phyloP scores from a whole-genome alignment of 2,113 vertebrate species.

The Dipodomys ordii region DNA sequence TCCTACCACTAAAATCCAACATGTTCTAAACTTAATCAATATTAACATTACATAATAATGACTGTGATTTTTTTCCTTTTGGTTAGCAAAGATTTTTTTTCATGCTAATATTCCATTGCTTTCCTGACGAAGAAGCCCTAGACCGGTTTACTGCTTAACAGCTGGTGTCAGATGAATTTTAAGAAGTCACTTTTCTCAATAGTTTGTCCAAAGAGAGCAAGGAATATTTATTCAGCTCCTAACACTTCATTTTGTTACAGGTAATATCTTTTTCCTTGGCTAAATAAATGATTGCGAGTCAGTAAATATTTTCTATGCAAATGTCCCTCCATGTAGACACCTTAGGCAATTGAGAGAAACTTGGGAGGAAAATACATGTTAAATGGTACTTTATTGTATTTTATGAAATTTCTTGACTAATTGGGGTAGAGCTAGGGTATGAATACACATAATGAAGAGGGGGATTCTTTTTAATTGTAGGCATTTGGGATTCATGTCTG shows the following conservation, averaged over 20 bases:
- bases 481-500: slow-evolving; percentile 14
- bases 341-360: slow-evolving; percentile 10
- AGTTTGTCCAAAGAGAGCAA: background rate
- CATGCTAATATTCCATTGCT: background rate
- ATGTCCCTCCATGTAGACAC: slow-evolving; percentile 11
- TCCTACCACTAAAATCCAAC: slow-evolving; percentile 47
- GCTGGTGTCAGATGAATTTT: slow-evolving; percentile 42
- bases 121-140: slow-evolving; percentile 23
- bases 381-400: slow-evolving; percentile 48
- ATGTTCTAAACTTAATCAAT: slow-evolving; percentile 21
- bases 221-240: background rate
- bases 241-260: background rate
- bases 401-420: slow-evolving; percentile 24
- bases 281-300: slow-evolving; percentile 51
- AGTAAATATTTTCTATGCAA: slow-evolving; percentile 55
- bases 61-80: background rate
- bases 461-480: slow-evolving; percentile 37
- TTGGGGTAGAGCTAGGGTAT: background rate
- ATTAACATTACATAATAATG: slow-evolving; percentile 24
- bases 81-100: background rate
- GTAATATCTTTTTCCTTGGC: background rate
- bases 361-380: background rate
- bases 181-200: slow-evolving; percentile 19
- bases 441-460: background rate
- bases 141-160: background rate